Percentiles rank a stretch among this genome's conserved stretches.
These are phyloP conservation scores for Macrobrachium nipponense DNA, from an alignment of 1,140 invertebrate species.

Conservation along the genomic window DNA sequence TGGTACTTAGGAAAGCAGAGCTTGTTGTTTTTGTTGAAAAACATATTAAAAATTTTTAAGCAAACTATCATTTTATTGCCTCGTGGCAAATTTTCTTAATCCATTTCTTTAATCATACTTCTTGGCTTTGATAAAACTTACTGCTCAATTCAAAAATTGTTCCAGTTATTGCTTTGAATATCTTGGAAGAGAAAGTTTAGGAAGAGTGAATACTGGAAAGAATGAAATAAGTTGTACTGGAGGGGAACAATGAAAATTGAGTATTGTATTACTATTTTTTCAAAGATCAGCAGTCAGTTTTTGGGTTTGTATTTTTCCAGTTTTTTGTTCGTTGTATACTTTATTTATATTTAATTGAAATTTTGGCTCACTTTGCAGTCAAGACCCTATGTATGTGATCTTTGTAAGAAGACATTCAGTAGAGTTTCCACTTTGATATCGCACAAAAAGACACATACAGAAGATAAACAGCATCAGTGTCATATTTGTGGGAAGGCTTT, in stretches of 20 bases:
- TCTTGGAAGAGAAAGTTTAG: background rate
- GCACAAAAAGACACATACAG: constrained; percentile 78
- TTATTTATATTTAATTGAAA: background rate
- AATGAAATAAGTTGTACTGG: background rate
- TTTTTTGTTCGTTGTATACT: background rate
- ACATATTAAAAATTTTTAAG: too few species aligned
- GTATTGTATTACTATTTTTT: too few species aligned
- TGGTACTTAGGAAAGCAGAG: too few species aligned
- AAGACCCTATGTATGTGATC: constrained; percentile 78
- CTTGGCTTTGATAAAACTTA: too few species aligned
- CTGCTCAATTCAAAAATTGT: too few species aligned
- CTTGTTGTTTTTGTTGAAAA: background rate
- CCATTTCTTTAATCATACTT: too few species aligned
- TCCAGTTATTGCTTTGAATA: too few species aligned
- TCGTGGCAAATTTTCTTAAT: too few species aligned
- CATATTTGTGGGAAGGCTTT: constrained; percentile 81
- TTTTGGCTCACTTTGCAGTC: constrained; percentile 52
- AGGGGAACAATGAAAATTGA: too few species aligned
- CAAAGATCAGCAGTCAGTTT: too few species aligned
- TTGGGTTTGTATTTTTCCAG: too few species aligned
- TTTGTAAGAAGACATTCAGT: constrained; percentile 82
- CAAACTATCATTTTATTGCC: too few species aligned
- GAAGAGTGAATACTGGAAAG: background rate
- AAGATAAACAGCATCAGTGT: constrained; percentile 79
- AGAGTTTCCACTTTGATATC: constrained; percentile 81